A percentile compares a stretch with the other conserved stretches of the same genome.
Conservation (phyloP, 2,888 invertebrate genomes). For the Ormyrus nitidulus region DNA sequence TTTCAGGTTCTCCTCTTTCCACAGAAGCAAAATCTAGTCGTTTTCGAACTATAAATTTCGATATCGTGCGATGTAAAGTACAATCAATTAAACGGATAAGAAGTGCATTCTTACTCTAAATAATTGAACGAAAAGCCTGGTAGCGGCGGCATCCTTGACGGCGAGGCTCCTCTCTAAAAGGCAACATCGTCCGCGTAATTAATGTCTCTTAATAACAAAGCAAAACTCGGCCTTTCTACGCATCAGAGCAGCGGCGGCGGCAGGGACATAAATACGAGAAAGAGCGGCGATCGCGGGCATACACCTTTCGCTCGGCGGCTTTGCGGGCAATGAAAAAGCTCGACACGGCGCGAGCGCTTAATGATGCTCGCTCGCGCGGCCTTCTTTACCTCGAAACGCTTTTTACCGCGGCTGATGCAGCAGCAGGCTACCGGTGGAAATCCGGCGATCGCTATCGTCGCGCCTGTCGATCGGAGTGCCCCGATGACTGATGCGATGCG, state of each 20-base stretch:
- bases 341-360: conserved; percentile 71
- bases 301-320: conserved; percentile 52
- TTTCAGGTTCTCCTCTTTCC: too few relatives aligned
- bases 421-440: conserved; percentile 51
- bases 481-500: neutral
- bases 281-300: conserved; percentile 26
- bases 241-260: conserved; percentile 13
- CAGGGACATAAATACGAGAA: conserved; percentile 40
- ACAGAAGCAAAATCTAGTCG: too few relatives aligned
- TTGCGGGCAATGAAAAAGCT: conserved; percentile 21
- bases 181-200: neutral
- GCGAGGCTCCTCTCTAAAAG: too few relatives aligned
- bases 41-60: too few relatives aligned
- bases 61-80: too few relatives aligned
- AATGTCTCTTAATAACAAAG: conserved; percentile 41
- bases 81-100: too few relatives aligned
- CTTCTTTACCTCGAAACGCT: conserved; percentile 61
- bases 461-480: conserved; percentile 7
- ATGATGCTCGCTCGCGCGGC: conserved; percentile 68
- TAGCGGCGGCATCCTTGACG: too few relatives aligned
- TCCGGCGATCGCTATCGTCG: conserved; percentile 6
- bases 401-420: conserved; percentile 50
- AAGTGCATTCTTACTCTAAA: too few relatives aligned
- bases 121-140: too few relatives aligned
- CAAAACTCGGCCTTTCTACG: neutral